Percentiles rank a stretch among this genome's conserved stretches.
Evolutionary conservation across 2,113 vertebrate species (phyloP).

Genomic region (Chaetorhynchus papuensis): DNA sequence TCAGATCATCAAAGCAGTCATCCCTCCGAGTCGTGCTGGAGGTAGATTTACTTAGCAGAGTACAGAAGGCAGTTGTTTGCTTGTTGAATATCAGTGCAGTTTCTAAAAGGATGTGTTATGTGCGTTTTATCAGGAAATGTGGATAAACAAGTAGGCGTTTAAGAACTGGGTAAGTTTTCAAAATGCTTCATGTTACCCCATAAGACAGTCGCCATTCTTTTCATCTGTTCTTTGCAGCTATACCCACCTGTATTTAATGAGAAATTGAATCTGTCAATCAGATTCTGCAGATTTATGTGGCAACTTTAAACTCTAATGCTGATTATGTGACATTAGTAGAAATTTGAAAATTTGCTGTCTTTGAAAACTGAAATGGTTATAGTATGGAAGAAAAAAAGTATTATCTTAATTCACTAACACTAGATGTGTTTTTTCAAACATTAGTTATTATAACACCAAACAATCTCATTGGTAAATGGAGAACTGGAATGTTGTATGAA

Average conservation of each 20-base stretch:
- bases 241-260: conserved; percentile 1
- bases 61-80: neutral
- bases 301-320: conserved; percentile 17
- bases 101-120: neutral
- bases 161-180: neutral
- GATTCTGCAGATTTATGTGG: neutral
- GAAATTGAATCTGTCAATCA: conserved; percentile 5
- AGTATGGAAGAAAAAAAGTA: conserved; percentile 8
- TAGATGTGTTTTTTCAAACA: conserved; percentile 11
- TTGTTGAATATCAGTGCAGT: neutral
- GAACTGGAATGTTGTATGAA: neutral
- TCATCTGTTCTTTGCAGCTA: neutral
- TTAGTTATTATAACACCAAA: neutral
- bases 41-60: neutral
- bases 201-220: neutral
- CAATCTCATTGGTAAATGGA: neutral
- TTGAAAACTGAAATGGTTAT: conserved; percentile 19
- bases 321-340: conserved; percentile 24
- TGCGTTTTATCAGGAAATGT: neutral
- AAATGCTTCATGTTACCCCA: neutral
- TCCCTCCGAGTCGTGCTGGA: neutral
- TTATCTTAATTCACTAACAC: neutral
- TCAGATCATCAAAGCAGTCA: neutral
- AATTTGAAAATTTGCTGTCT: conserved; percentile 27
- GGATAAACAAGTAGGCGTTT: neutral